Base-by-base conservation (phyloP, 2,888 invertebrate species). In the Limnephilus lunatus region DNA sequence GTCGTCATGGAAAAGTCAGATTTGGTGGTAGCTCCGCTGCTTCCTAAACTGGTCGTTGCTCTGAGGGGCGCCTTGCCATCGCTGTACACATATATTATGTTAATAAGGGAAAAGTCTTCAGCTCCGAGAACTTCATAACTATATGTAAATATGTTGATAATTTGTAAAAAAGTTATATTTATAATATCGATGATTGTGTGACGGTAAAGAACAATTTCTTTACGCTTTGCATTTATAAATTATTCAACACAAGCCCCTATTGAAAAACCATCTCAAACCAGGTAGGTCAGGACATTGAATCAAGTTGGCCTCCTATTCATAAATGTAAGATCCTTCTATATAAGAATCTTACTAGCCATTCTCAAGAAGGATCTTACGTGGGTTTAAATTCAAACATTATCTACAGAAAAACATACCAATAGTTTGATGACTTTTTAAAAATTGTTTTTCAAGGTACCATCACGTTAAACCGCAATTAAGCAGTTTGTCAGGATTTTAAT, bases 1-100 rank as follows among this genome's bases (percentile, higher is more conserved):
- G 96, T 99, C 81, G 95, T 97, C 3, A 96, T 96, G 35, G 97
- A 97, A 92, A 96, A 97, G 92, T 97, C 97, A 83, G 99, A 99
- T 95, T 94, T 98, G 3, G 95, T 98, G 35, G 95, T 99, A 53
- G 97, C 98, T 90, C 97, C 98, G 92, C 94, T 97, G 30, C 93
- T 96, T 48, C 98, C 98, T 44, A 97, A 96, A 94, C 86, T 97
- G 35, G 98, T 97, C 0, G 97, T 98, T 94, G 97, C 97, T 94
- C 94, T 99, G 48, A 97, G 99, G 94, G 97, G 97, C 94, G 95
- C 97, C 82, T 96, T 97, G 89, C 99, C 99, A 53, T 96, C 97
- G 83, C 92, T 99, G 1, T 99, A 98, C 95, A 96, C 94, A 7
- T 88, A 68, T 4, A 85, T 98, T 9, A 99, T 99, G 98, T 95